These are phyloP conservation scores for Mythimna ferrago DNA, from an alignment of 2,888 invertebrate species.

Conservation along the genomic window DNA sequence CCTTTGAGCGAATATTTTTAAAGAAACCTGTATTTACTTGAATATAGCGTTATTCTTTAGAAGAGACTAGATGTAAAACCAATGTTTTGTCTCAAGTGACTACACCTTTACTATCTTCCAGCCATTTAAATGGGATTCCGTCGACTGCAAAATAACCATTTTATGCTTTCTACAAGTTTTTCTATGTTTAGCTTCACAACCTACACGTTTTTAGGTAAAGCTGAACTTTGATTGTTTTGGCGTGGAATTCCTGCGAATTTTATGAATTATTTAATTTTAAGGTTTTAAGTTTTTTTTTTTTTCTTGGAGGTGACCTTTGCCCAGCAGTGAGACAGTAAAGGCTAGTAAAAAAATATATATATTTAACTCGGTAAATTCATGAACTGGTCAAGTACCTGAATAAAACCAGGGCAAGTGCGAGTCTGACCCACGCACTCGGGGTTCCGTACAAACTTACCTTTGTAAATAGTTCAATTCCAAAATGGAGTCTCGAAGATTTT, in stretches of 20 bases:
- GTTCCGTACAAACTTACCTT: no score
- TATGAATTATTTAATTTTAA: neutral
- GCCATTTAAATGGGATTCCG: slow-evolving; percentile 75
- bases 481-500: no score
- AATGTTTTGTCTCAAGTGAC: slow-evolving; percentile 47
- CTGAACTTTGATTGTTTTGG: slow-evolving; percentile 4
- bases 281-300: no score
- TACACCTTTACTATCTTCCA: slow-evolving; percentile 65
- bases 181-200: slow-evolving; percentile 43
- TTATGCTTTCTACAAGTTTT: slow-evolving; percentile 66
- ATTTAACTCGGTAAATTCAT: no score
- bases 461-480: no score
- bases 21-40: neutral
- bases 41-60: slow-evolving; percentile 6
- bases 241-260: neutral
- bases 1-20: neutral
- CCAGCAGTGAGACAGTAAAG: no score
- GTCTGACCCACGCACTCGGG: no score
- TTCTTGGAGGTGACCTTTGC: no score
- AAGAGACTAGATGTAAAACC: slow-evolving; percentile 18
- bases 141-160: slow-evolving; percentile 73
- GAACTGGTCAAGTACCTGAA: no score
- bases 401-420: no score
- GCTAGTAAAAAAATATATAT: no score
- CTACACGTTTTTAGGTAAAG: slow-evolving; percentile 20